Base-by-base conservation (phyloP, 1,140 invertebrate genomes). In the Gonioctena quinquepunctata region DNA sequence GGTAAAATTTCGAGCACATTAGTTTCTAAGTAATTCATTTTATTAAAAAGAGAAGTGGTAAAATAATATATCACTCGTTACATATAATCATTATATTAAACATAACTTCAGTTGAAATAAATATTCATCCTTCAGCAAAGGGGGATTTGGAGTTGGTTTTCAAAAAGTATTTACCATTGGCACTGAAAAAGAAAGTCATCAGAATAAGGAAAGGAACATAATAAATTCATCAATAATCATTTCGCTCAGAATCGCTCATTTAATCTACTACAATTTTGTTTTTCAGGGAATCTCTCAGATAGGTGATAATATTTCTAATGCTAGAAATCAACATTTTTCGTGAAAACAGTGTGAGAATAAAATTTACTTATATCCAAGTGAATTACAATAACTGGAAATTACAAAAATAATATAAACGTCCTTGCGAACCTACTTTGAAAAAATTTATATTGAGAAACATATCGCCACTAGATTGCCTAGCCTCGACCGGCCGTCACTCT, bases 51-150 rank as follows among this genome's bases (percentile, higher is more conserved):
- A n/a, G n/a, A n/a, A n/a, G n/a, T n/a, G n/a, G n/a, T n/a, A n/a
- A n/a, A n/a, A n/a, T n/a, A n/a, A n/a, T n/a, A n/a, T n/a, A n/a
- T n/a, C n/a, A n/a, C n/a, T n/a, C n/a, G n/a, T n/a, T n/a, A n/a
- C n/a, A n/a, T n/a, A n/a, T n/a, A n/a, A n/a, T n/a, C n/a, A n/a
- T n/a, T n/a, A n/a, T n/a, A n/a, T n/a, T n/a, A n/a, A n/a, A n/a
- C n/a, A n/a, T n/a, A n/a, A n/a, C n/a, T n/a, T n/a, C n/a, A n/a
- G n/a, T n/a, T n/a, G n/a, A n/a, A n/a, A n/a, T n/a, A n/a, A n/a
- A n/a, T n/a, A n/a, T n/a, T n/a, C n/a, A n/a, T 19, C 66, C 66
- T 68, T 16, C 3, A 0, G 68, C 68, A 57, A 57, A 70, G n/a
- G 62, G 68, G 3, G 68, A 56, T 8, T 5, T 19, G 19, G n/a